phyloP scores from a whole-genome alignment of 1,140 invertebrate species.

The Ooceraea biroi region DNA sequence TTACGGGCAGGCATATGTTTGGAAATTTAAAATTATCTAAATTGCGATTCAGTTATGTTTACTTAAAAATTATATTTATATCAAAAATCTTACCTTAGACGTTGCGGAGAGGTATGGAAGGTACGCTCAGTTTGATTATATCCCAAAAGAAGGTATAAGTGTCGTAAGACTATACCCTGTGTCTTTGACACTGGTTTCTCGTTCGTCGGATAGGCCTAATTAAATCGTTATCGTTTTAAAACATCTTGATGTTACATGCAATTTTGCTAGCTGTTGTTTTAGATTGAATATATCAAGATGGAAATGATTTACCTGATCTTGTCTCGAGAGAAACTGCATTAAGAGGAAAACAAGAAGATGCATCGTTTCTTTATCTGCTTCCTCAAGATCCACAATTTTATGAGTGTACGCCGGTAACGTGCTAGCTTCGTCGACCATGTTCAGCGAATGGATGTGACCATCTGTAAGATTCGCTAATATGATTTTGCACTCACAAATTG shows the following conservation, averaged over 20 bases:
- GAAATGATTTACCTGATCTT: conserved; percentile 88
- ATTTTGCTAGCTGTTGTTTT: not conserved
- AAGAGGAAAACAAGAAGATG: conserved; percentile 98
- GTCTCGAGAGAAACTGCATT: conserved; percentile 96
- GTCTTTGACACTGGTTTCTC: conserved; percentile 93
- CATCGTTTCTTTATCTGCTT: conserved; percentile 97
- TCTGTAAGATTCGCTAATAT: conserved; percentile 86
- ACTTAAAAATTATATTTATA: not conserved
- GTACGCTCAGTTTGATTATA: conserved; percentile 96
- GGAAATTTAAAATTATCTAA: not conserved
- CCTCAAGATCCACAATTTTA: conserved; percentile 96
- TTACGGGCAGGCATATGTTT: not conserved
- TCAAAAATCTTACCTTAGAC: conserved; percentile 89
- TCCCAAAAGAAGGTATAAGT: conserved; percentile 97
- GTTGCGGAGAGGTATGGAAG: conserved; percentile 96
- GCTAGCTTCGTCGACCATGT: conserved; percentile 89
- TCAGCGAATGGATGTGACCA: conserved; percentile 92
- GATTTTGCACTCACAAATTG: conserved; percentile 15
- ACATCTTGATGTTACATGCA: not conserved
- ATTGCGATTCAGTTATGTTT: not conserved
- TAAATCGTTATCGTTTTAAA: not conserved
- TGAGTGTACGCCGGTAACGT: conserved; percentile 90
- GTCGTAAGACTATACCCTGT: conserved; percentile 95
- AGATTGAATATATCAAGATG: conserved; percentile 26
- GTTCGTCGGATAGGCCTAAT: conserved; percentile 92